A percentile compares a stretch with the other conserved stretches of the same genome.
Evolutionary conservation across 2,113 vertebrate species (phyloP).

Genomic region (Formicarius rufipectus): DNA sequence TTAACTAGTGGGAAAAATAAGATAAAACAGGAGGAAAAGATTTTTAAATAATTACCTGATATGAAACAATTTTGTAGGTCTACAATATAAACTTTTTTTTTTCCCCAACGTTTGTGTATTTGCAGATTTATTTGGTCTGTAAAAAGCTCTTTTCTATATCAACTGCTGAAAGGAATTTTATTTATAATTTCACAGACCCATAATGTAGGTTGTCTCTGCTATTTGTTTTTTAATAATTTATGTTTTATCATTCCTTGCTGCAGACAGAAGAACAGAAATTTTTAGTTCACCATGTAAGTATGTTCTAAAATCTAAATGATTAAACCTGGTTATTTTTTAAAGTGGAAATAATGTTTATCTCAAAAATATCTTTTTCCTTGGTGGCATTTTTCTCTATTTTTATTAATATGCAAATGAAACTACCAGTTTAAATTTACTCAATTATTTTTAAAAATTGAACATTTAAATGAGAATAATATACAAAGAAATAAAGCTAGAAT

Average conservation of each 20-base stretch:
- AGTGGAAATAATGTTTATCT: background rate
- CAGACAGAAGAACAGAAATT: background rate
- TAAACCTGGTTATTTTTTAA: background rate
- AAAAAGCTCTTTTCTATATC: background rate
- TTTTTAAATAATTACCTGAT: background rate
- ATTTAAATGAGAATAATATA: background rate
- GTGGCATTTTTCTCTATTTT: background rate
- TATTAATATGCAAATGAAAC: background rate
- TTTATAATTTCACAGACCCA: background rate
- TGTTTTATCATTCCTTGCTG: background rate
- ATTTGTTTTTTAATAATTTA: background rate
- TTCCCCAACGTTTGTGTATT: background rate
- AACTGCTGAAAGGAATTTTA: background rate
- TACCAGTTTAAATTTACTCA: background rate
- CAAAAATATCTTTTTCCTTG: background rate
- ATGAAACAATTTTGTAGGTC: background rate
- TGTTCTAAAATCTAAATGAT: background rate
- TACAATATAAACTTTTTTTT: background rate
- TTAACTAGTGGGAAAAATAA: background rate
- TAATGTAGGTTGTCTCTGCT: background rate
- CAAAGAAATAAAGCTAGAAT: background rate
- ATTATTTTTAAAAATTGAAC: background rate
- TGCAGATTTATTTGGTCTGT: background rate
- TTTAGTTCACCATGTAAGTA: background rate
- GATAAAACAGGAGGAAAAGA: background rate